Base-by-base conservation (phyloP, 2,888 invertebrate genomes). In the Melitaea athalia region DNA sequence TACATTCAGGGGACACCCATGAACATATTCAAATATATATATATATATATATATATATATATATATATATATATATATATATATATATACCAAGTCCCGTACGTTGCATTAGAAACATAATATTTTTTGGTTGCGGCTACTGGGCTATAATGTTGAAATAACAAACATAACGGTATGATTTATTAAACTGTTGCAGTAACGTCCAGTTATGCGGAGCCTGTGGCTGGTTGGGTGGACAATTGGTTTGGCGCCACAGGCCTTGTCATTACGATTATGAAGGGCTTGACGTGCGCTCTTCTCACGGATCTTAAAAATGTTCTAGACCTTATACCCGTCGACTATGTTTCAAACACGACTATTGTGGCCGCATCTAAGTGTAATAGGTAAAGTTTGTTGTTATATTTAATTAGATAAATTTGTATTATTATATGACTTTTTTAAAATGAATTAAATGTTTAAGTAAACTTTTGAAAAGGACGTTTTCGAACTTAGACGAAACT, bases 211-310 rank as follows among this genome's bases (percentile, higher is more conserved):
- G 62, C 93, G 68, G 96, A 96, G 79, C 96, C 96, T 0, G 85
- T 95, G 70, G 94, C 95, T 78, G 97, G 97, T 61, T 99, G 98
- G 98, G 95, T 98, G 71, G 98, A 98, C 85, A 98, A 97, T 86
- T 95, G 96, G 91, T 97, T 96, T 83, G 98, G 98, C 50, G 96
- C 95, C 14, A 95, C 96, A 64, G 95, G 94, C 80, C 87, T 95
- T 42, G 89, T 95, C 89, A 91, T 96, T 71, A 45, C 45, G 0
- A 45, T 45, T 14, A 14, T 14, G 8, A 45, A 8, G 10, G 45
- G 45, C 45, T 45, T 45, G 45, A 45, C 11, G 4, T 14, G 45
- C 3, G 45, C 10, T 4, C 12, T 45, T 14, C 45, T 2, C 45
- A 14, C 45, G 8, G 12, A 14, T 5, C 45, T 11, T 8, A 45